A percentile compares a stretch with the other conserved stretches of the same genome.
Evolutionary conservation across 37 sponge, comb jelly and placozoan genomes (phyloP).

Genomic region (Geodia barretti): DNA sequence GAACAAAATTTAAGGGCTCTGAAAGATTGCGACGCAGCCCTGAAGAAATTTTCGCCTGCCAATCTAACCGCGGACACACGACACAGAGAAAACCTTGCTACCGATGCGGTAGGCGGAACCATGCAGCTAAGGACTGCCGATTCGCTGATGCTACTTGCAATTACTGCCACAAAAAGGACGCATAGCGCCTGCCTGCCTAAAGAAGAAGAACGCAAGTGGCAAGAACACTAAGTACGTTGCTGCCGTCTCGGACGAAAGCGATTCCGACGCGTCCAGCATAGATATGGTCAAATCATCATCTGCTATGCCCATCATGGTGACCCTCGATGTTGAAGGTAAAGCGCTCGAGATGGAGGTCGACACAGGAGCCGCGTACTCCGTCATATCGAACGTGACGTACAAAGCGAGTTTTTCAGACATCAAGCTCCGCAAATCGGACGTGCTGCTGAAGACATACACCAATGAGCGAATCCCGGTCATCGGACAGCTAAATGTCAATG

Average conservation of each 20-base stretch:
- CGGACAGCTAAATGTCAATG: constrained; percentile 14
- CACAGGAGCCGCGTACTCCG: neutral
- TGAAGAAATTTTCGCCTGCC: neutral
- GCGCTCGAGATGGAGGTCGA: neutral
- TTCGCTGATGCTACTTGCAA: constrained; percentile 15
- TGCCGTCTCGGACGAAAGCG: neutral
- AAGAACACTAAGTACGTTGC: neutral
- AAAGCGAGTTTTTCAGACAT: neutral
- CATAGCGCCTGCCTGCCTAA: constrained; percentile 4
- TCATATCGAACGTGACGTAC: neutral
- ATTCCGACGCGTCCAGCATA: neutral
- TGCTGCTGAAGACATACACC: constrained; percentile 9
- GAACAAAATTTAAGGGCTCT: constrained; percentile 3
- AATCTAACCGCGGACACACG: neutral
- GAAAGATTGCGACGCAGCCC: neutral
- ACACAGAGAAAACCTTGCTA: neutral
- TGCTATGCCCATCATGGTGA: neutral
- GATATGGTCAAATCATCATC: neutral
- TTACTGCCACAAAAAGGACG: constrained; percentile 11
- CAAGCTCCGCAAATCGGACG: neutral
- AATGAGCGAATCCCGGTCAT: constrained; percentile 14
- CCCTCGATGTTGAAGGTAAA: neutral
- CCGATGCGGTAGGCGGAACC: neutral
- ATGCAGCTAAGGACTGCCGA: neutral
- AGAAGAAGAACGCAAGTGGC: neutral